phyloP scores from a whole-genome alignment of 1,140 invertebrate species.

The Dendrolimus punctatus region DNA sequence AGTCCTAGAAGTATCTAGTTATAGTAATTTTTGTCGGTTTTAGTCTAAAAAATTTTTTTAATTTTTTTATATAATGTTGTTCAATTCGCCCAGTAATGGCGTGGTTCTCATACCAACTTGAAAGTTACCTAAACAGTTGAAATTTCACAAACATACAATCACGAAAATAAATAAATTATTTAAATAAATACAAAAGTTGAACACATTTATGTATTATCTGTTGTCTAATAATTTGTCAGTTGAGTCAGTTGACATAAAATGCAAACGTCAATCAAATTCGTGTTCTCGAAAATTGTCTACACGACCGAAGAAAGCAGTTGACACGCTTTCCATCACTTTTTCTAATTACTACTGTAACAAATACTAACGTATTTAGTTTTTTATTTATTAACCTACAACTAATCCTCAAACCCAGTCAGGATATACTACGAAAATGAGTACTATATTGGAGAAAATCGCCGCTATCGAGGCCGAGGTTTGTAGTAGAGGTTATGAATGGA shows the following conservation, averaged over 20 bases:
- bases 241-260: too few relatives aligned
- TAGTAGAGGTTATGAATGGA: slow-evolving; percentile 44
- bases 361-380: slow-evolving; percentile 8
- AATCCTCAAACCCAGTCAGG: slow-evolving; percentile 9
- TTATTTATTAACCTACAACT: slow-evolving; percentile 6
- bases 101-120: too few relatives aligned
- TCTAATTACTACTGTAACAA: slow-evolving; percentile 17
- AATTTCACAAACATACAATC: too few relatives aligned
- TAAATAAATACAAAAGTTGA: neutral
- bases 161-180: too few relatives aligned
- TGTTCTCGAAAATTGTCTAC: slow-evolving; percentile 26
- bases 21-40: too few relatives aligned
- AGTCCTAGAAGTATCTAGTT: too few relatives aligned
- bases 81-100: too few relatives aligned
- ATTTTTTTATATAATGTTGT: too few relatives aligned
- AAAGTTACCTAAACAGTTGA: too few relatives aligned
- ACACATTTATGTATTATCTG: neutral
- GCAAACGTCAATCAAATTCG: too few relatives aligned
- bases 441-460: slow-evolving; percentile 96
- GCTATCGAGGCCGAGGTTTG: slow-evolving; percentile 97
- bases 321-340: slow-evolving; percentile 44
- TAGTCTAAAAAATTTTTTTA: too few relatives aligned
- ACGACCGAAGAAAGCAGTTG: slow-evolving; percentile 24
- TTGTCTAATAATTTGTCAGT: neutral
- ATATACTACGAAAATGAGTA: slow-evolving; percentile 80